These are phyloP conservation scores for Heliconius congener DNA, from an alignment of 1,140 invertebrate species.

Conservation along the genomic window DNA sequence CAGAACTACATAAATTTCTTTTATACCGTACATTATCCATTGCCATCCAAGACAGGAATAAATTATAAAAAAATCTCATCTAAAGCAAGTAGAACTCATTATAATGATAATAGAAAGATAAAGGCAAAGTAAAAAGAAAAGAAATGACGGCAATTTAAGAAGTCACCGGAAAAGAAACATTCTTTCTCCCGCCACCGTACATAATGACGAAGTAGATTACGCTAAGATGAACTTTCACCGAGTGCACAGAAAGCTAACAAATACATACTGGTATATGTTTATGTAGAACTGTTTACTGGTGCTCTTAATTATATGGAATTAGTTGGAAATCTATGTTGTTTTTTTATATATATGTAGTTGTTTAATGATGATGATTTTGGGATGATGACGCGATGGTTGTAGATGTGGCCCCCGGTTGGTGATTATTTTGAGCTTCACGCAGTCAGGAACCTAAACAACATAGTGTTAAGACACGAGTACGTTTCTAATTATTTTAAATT, in stretches of 20 bases:
- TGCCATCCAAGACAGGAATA: too few species aligned
- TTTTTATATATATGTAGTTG: not conserved
- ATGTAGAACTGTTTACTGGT: not conserved
- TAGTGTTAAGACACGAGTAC: too few species aligned
- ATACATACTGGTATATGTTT: not conserved
- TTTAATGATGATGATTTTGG: not conserved
- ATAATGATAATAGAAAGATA: not conserved
- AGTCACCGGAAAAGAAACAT: not conserved
- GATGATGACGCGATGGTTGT: too few species aligned
- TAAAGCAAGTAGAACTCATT: not conserved
- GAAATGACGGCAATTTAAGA: not conserved
- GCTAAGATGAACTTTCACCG: slow-evolving; percentile 3
- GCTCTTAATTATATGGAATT: not conserved
- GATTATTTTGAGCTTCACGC: too few species aligned
- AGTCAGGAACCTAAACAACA: too few species aligned
- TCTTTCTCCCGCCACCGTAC: not conserved
- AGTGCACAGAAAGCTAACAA: not conserved
- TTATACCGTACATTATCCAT: not conserved
- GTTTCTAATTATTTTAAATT: too few species aligned
- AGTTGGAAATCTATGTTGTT: not conserved
- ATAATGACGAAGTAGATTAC: slow-evolving; percentile 1
- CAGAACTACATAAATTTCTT: not conserved
- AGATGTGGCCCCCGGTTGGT: too few species aligned
- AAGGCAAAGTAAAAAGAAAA: not conserved
- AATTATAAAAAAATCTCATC: not conserved